Evolutionary conservation across 2,113 vertebrate genomes (phyloP), one percentile per base, ranked within the genome.

Genomic region (Periophthalmus modestus): DNA sequence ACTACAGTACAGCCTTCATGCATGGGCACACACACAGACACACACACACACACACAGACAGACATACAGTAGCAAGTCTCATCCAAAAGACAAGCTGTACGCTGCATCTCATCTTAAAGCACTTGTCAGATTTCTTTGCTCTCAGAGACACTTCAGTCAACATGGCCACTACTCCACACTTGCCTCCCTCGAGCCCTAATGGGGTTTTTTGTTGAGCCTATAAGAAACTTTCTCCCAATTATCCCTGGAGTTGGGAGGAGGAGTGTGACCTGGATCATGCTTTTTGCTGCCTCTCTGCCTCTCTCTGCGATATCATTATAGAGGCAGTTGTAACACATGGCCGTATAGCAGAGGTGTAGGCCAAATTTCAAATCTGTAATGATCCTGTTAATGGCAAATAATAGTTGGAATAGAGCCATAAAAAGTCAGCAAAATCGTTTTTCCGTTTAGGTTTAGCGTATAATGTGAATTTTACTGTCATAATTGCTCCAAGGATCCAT

Each of bases 221-320:
- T 43, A 55, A 78, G 71, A 69, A 84, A 82, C 71, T 87, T 67
- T 78, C 43, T 50, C 54, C 79, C 73, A 89, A 91, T 88, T 89
- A 89, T 85, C 81, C 82, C 81, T 0, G 57, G 83, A 84, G 84
- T 85, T 75, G 73, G 72, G 36, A 39, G 77, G 72, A 77, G 61
- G 63, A 52, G 24, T 69, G 79, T 79, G 83, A 80, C 82, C 59
- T 28, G 84, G 83, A 69, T 69, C 73, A 80, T 85, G 79, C 76
- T 75, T 80, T 74, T 69, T 71, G 68, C 76, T 85, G 87, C 80
- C 82, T 84, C 75, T 89, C 77, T 78, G 73, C 80, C 67, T 86
- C 82, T 84, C 84, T 71, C 77, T 81, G 24, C n/a, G 89, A 89
- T 89, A 88, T 87, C 90, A 89, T 90, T 90, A 90, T 84, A 82